These are phyloP conservation scores for Pachyuromys duprasi DNA, from an alignment of 2,797 vertebrate genomes.

Conservation along the genomic window DNA sequence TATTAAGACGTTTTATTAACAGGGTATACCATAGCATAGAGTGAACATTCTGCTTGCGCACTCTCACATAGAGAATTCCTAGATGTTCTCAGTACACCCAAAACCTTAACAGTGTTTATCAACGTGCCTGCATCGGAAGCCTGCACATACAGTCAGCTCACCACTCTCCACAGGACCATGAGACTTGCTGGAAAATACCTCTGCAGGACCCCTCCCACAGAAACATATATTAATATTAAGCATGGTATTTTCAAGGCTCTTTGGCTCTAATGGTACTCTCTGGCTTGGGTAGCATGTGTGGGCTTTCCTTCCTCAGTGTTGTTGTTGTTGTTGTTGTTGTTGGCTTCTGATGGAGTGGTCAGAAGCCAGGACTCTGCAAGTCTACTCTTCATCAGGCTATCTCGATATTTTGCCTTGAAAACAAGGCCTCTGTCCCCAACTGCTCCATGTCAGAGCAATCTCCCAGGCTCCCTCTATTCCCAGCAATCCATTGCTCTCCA, in stretches of 20 bases:
- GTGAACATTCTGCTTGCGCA: no score
- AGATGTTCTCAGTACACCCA: background rate
- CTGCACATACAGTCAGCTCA: background rate
- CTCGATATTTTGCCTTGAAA: slow-evolving; percentile 24
- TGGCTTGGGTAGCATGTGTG: background rate
- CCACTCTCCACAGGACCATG: background rate
- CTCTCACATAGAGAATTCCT: background rate
- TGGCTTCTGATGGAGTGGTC: background rate
- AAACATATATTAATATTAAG: background rate
- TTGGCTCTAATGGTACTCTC: background rate
- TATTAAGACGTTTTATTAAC: background rate
- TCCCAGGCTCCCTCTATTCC: background rate
- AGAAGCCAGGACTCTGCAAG: background rate
- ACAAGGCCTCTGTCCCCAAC: background rate
- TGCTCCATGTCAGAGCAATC: background rate
- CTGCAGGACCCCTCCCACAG: background rate
- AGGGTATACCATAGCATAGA: background rate
- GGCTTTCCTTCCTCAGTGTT: background rate
- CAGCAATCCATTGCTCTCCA: background rate
- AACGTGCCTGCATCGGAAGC: background rate
- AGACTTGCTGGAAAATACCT: background rate
- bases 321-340: no score
- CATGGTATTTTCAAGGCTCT: background rate
- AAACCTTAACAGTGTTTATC: background rate
- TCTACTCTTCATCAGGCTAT: background rate